Conservation (phyloP, 2,113 vertebrate species). For the Aegithalos caudatus region DNA sequence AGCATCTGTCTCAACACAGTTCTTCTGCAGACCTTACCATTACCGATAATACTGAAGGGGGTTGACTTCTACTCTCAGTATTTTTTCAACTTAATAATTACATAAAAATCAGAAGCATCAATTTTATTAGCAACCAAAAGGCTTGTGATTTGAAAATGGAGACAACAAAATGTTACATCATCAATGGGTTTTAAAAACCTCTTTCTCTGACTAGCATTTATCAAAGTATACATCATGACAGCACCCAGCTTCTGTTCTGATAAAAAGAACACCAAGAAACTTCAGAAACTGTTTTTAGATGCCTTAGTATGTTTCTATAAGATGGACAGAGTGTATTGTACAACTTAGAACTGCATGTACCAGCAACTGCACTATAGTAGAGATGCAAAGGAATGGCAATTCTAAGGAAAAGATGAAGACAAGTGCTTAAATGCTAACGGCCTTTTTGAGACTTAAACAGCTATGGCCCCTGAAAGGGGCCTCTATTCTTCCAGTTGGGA, state of each 20-base stretch:
- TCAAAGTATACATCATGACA: accelerated
- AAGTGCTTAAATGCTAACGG: neutral
- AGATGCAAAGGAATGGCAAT: neutral
- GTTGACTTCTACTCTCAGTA: neutral
- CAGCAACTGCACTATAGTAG: accelerated
- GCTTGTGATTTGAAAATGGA: neutral
- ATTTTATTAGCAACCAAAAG: neutral
- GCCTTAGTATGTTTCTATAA: accelerated
- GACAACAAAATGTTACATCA: neutral
- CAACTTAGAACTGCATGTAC: neutral
- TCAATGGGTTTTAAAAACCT: accelerated
- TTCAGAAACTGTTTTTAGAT: neutral
- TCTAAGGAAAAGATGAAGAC: neutral
- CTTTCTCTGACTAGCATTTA: neutral
- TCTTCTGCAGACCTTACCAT: neutral
- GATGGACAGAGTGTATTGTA: neutral
- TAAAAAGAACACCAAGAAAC: neutral
- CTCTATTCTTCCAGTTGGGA: neutral
- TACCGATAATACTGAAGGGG: neutral
- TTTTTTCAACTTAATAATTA: neutral
- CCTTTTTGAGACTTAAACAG: neutral
- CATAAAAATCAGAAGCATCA: neutral
- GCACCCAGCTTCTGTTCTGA: accelerated
- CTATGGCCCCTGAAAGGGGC: neutral
- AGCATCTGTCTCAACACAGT: accelerated